phyloP scores from a whole-genome alignment of 2,113 vertebrate species.

The Corythornis vintsioides region DNA sequence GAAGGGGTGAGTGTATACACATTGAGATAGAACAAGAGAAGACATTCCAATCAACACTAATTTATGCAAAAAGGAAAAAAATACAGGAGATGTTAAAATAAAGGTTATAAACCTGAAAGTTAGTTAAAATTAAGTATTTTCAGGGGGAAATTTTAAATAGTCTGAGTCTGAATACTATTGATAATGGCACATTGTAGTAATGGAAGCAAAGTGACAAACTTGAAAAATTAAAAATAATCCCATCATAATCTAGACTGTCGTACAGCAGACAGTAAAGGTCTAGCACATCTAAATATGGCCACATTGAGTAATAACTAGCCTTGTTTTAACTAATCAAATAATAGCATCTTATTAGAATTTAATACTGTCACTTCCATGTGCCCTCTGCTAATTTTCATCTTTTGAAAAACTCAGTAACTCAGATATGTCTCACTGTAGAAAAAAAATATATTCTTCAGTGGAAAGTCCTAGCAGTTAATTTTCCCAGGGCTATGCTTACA shows the following conservation, averaged over 20 bases:
- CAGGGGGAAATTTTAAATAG: not conserved
- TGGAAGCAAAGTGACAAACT: not conserved
- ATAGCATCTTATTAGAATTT: not conserved
- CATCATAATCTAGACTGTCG: not conserved
- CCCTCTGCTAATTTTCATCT: not conserved
- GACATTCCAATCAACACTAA: not conserved
- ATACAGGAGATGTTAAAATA: not conserved
- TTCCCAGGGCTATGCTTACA: not conserved
- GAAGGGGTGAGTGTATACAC: not conserved
- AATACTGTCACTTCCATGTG: not conserved
- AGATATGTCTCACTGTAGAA: not conserved
- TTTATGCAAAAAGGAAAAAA: not conserved
- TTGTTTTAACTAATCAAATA: not conserved
- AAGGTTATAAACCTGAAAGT: not conserved
- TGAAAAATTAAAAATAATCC: not conserved
- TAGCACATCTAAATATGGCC: not conserved
- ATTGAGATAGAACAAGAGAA: not conserved
- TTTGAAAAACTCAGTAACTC: not conserved
- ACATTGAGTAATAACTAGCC: not conserved
- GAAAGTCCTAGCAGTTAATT: not conserved
- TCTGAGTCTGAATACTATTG: not conserved
- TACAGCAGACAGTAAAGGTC: not conserved
- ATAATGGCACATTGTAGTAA: not conserved
- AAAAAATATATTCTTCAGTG: not conserved
- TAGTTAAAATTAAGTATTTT: not conserved